Evolutionary conservation across 1,140 invertebrate genomes (phyloP).

Genomic region (Drosophila gunungcola): DNA sequence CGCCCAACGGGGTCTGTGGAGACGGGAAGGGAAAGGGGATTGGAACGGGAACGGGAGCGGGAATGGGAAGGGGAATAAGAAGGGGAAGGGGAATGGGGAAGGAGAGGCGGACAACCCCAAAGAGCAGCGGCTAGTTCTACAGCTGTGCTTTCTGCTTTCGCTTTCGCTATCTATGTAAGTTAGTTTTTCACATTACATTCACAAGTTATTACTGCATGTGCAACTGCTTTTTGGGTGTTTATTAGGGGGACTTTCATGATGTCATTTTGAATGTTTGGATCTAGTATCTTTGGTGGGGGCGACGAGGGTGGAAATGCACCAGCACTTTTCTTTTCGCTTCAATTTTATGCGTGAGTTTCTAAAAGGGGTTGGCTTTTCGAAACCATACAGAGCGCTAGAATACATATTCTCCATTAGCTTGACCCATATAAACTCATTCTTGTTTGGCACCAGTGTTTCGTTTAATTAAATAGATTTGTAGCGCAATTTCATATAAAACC

Average conservation of each 20-base stretch:
- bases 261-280: slow-evolving; percentile 49
- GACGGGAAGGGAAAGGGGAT: background rate
- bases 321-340: slow-evolving; percentile 24
- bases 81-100: background rate
- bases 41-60: no score
- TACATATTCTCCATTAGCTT: slow-evolving; percentile 29
- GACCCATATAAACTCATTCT: slow-evolving; percentile 13
- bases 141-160: slow-evolving; percentile 56
- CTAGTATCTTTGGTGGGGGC: slow-evolving; percentile 5
- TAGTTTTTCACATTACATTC: slow-evolving; percentile 33
- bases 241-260: slow-evolving; percentile 48
- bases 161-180: slow-evolving; percentile 71
- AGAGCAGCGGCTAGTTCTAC: slow-evolving; percentile 55
- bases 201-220: slow-evolving; percentile 39
- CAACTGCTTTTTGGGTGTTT: slow-evolving; percentile 56
- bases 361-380: slow-evolving; percentile 40
- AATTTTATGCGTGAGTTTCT: slow-evolving; percentile 45
- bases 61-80: background rate
- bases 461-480: no score
- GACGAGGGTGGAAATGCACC: slow-evolving; percentile 69
- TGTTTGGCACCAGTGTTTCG: background rate
- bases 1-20: slow-evolving; percentile 3
- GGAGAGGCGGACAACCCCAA: slow-evolving; percentile 57
- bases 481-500: background rate
- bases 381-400: slow-evolving; percentile 8